Evolutionary conservation across 2,888 invertebrate species (phyloP).

Genomic region (Chrysolina oricalcia): DNA sequence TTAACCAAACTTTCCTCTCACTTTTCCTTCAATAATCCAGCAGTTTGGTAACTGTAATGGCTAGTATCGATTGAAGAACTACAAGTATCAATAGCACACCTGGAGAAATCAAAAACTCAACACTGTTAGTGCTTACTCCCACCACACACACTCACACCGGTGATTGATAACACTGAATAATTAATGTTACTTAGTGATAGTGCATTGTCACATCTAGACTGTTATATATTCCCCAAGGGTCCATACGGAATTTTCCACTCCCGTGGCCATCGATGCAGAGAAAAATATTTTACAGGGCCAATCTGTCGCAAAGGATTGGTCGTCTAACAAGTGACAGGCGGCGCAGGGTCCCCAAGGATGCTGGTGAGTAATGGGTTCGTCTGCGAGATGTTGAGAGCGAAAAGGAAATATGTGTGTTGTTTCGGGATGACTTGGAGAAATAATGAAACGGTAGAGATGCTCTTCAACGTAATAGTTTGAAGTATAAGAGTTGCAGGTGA

Average conservation of each 20-base stretch:
- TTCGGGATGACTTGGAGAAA: constrained; percentile 31
- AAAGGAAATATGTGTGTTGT: constrained; percentile 37
- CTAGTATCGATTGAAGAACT: not conserved
- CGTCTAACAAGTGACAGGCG: constrained; percentile 70
- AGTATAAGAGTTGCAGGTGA: no score
- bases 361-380: constrained; percentile 70
- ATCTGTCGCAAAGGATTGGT: constrained; percentile 71
- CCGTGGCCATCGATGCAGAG: constrained; percentile 63
- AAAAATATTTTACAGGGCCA: constrained; percentile 68
- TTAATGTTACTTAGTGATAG: constrained; percentile 61
- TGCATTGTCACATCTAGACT: constrained; percentile 61
- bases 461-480: no score
- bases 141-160: constrained; percentile 5
- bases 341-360: constrained; percentile 65
- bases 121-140: not conserved
- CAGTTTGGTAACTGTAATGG: no score
- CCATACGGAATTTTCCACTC: constrained; percentile 50
- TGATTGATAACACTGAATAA: constrained; percentile 57
- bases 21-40: no score
- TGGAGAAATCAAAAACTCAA: not conserved
- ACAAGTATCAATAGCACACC: not conserved
- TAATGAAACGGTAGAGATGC: not conserved
- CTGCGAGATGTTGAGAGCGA: constrained; percentile 47
- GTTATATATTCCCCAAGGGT: constrained; percentile 38
- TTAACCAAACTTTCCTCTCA: no score